Evolutionary conservation across 2,888 invertebrate species (phyloP), one percentile per base, ranked within the genome.

Genomic region (Dryobotodes eremita): DNA sequence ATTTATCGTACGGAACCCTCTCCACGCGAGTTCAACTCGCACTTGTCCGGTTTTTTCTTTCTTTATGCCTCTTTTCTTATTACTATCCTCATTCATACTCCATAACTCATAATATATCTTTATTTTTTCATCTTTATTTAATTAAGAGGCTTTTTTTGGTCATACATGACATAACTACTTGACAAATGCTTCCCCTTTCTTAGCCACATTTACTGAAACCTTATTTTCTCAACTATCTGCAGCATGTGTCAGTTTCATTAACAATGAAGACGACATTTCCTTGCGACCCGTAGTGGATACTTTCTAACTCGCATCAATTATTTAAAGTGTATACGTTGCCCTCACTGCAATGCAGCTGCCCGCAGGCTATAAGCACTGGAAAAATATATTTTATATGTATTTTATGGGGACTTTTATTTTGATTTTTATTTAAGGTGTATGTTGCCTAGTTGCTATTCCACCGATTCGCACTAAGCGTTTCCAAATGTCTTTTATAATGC

Each of bases 231-330:
- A 23, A 72, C 15, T 65, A 46, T 26, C 46, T 26, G 50, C 77
- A 62, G 23, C 68, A 26, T 46, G 20, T 65, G 70, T 69, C 80
- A 72, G 57, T 79, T 78, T 71, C 72, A 88, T 86, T 79, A 79
- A 71, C 72, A 75, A 88, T 82, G 68, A 70, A 79, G 59, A 61
- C 23, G 42, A 42, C 62, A 62, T 78, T 73, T 78, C 59, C 74
- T 72, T 55, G 64, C 55, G 59, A 46, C 62, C 77, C 50, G 23
- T 62, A 46, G 57, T 50, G 68, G 70, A 82, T 75, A 75, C 69
- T 73, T 80, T 72, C 77, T 78, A 87, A 82, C 74, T 74, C 1
- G 23, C 69, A 85, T 88, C 83, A 80, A 87, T 82, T 87, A 89
- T 87, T 89, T 79, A 87, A 72, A 76, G 55, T 66, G 55, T 71